Base-by-base conservation (phyloP, 2,888 invertebrate species). In the Nysson spinosus region DNA sequence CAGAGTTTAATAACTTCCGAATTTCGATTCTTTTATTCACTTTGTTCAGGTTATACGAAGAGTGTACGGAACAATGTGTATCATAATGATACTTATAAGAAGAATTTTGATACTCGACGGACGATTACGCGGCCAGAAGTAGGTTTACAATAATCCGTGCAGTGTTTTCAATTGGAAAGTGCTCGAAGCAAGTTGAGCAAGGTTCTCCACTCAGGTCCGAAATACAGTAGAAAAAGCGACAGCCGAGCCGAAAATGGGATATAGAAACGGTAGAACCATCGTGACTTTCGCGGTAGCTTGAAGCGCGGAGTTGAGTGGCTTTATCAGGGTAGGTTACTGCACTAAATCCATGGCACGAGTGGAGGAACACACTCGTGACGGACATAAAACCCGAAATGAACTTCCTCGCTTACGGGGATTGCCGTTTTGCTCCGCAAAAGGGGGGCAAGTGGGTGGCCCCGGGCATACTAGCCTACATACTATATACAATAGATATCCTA, bases 331-430 rank as follows among this genome's bases (percentile, higher is more conserved):
- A 54, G 56, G 60, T 64, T 69, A 60, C 68, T 47, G 65, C 61
- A 51, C 70, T 71, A 71, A 71, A 71, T 69, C 70, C 61, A 65
- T 65, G 61, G 65, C 58, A 71, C 62, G 69, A 71, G 69, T 69
- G 61, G 65, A 50, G 69, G 61, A 62, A 66, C 71, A 56, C 37
- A 61, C 56, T 65, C 57, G 62, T 62, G 68, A 70, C 60, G 70
- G 51, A 66, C 69, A 69, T 56, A 71, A 74, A 75, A 69, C 61
- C 57, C 65, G 54, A 47, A 73, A 64, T 65, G 60, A 66, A 71
- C 71, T 73, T 63, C 57, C 58, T 54, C 71, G 63, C 61, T 66
- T 69, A 74, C 63, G 66, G 61, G 69, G 58, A 69, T 71, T 71
- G 69, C 69, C 61, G 43, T 65, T 71, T 71, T 57, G 61, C 50